Evolutionary conservation across 2,797 vertebrate species (phyloP).

Genomic region (Enteromius thamalakanensis): DNA sequence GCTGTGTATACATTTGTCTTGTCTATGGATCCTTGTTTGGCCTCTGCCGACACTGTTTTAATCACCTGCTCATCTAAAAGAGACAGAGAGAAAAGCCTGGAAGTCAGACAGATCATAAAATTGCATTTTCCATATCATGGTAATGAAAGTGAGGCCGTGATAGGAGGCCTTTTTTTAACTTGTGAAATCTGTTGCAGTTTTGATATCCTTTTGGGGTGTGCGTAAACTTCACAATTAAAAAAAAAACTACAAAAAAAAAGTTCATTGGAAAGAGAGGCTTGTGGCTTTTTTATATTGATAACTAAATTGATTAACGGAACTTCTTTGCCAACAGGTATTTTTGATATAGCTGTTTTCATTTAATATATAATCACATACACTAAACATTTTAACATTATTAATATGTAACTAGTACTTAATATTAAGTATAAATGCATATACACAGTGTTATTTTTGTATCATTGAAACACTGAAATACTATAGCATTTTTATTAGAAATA

Average conservation of each 20-base stretch:
- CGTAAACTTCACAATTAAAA: neutral
- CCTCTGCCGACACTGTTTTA: neutral
- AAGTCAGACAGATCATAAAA: slow-evolving; percentile 30
- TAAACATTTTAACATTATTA: no score
- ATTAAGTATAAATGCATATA: no score
- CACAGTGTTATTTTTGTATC: no score
- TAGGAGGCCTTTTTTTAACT: neutral
- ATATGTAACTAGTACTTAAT: no score
- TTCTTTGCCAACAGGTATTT: neutral
- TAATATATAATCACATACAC: neutral
- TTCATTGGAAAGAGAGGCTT: neutral
- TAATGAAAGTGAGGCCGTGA: neutral
- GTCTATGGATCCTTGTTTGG: slow-evolving; percentile 17
- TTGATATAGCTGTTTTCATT: neutral
- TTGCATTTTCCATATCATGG: neutral
- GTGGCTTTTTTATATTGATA: neutral
- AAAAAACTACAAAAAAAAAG: neutral
- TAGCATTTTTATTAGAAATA: no score
- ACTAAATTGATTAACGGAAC: neutral
- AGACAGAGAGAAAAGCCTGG: slow-evolving; percentile 2
- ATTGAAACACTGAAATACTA: no score
- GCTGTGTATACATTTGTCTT: slow-evolving; percentile 25
- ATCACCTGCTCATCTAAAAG: slow-evolving; percentile 10
- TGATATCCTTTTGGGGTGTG: neutral
- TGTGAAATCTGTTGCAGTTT: neutral